Conservation (phyloP, 2,113 vertebrate genomes). For the Carettochelys insculpta region DNA sequence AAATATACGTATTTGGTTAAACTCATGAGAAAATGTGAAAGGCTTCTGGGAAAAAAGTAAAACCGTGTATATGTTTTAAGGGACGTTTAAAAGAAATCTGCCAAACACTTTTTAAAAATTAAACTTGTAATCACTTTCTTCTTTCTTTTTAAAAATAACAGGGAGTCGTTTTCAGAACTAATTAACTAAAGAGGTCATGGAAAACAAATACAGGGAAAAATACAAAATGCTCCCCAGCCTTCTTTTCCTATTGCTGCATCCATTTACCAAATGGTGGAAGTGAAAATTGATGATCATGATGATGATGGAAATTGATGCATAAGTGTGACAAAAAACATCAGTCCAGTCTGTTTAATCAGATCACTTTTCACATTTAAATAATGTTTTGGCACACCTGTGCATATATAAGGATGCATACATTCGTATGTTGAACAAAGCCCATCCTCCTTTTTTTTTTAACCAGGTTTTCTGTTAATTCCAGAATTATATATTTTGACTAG, state of each 20-base stretch:
- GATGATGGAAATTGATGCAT: neutral
- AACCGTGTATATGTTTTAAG: neutral
- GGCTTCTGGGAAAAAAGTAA: neutral
- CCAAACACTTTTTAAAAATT: neutral
- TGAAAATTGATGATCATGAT: neutral
- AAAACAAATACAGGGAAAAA: neutral
- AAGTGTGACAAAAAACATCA: neutral
- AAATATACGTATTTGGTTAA: neutral
- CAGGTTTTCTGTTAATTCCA: neutral
- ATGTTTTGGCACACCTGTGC: neutral
- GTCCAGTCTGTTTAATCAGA: neutral
- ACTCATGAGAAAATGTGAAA: neutral
- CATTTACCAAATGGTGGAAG: neutral
- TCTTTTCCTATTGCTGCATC: neutral
- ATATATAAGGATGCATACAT: neutral
- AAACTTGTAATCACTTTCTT: neutral
- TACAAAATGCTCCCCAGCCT: rapidly evolving
- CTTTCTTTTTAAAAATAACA: neutral
- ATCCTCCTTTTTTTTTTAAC: neutral
- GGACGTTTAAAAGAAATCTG: neutral
- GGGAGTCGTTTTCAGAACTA: neutral
- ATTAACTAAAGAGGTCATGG: too few relatives aligned
- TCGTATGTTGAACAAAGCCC: neutral
- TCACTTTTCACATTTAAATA: neutral
- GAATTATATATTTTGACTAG: neutral